Conservation (phyloP, 2,888 invertebrate species). For the Acanthosepion esculentum region DNA sequence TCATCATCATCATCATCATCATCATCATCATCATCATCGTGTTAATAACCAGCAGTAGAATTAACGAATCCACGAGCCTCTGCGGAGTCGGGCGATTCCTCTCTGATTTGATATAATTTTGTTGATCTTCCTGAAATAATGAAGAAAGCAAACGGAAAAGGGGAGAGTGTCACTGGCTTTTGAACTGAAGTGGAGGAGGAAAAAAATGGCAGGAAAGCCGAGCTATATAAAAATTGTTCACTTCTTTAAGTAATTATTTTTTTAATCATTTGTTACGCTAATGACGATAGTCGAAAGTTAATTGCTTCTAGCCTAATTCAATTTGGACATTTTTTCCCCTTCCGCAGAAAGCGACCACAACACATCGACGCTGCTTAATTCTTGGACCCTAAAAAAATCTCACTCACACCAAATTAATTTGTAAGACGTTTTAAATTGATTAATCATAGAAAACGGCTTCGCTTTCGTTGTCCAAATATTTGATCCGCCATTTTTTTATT, state of each 20-base stretch:
- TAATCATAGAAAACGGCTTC: not conserved
- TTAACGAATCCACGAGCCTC: not conserved
- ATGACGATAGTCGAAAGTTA: not conserved
- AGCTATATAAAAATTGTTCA: not conserved
- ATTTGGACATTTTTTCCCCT: not conserved
- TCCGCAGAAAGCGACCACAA: not conserved
- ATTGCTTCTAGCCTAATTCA: not conserved
- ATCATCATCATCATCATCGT: too few relatives aligned
- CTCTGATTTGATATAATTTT: not conserved
- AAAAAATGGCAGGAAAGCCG: not conserved
- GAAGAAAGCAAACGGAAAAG: not conserved
- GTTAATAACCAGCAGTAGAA: too few relatives aligned
- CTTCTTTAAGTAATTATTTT: not conserved
- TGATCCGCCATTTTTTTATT: not conserved
- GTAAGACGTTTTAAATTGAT: not conserved
- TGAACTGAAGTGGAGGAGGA: not conserved
- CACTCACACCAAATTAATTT: constrained; percentile 12
- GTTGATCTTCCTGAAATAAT: not conserved
- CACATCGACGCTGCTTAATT: not conserved
- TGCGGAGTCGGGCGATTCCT: not conserved
- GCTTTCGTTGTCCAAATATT: not conserved
- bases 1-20: too few relatives aligned
- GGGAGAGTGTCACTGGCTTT: not conserved
- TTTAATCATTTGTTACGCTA: constrained; percentile 6
- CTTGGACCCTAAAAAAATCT: not conserved